Base-by-base conservation (phyloP, 2,888 invertebrate genomes). In the Rapana venosa region DNA sequence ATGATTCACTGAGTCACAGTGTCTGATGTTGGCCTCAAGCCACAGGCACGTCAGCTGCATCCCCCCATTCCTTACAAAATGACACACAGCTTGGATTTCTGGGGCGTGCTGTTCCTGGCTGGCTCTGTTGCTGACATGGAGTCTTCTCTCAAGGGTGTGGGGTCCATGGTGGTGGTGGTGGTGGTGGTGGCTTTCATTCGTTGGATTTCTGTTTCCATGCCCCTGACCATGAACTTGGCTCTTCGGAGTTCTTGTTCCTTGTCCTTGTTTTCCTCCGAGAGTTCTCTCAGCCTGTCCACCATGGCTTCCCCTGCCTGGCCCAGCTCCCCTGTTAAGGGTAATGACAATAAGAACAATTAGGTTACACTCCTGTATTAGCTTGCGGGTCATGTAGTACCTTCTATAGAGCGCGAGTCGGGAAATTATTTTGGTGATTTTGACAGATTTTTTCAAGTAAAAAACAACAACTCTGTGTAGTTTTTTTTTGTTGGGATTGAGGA, bases 141-240 rank as follows among this genome's bases (percentile, higher is more conserved):
- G 35, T 6, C 22, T 81, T 35, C 36, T 5, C 79, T 81, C 2
- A n/a, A 8, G 35, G 35, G 77, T 11, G 77, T n/a, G n/a, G n/a
- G 22, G n/a, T 1, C 79, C 6, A 17, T 30, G 32, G 79, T 8
- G 22, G 61, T 61, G 66, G 26, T 66, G 66, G 26, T 66, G 66
- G n/a, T 30, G n/a, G n/a, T n/a, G n/a, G 30, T n/a, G 30, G 85
- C 58, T 15, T 58, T 85, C 22, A 86, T 32, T 20, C 66, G 56
- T 1, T 61, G 13, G 61, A 87, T 87, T 30, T 87, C 87, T 1
- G 70, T 74, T 74, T 87, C 87, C 87, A 87, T 70, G 1, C 87
- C 87, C n/a, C 87, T 20, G n/a, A 87, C 87, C 87, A 87, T 87
- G 74, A n/a, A 87, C 47, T 87, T 87, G 74, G 87, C 87, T 32